Evolutionary conservation across 2,888 invertebrate genomes (phyloP), one percentile per base, ranked within the genome.

Genomic region (Mantis religiosa): DNA sequence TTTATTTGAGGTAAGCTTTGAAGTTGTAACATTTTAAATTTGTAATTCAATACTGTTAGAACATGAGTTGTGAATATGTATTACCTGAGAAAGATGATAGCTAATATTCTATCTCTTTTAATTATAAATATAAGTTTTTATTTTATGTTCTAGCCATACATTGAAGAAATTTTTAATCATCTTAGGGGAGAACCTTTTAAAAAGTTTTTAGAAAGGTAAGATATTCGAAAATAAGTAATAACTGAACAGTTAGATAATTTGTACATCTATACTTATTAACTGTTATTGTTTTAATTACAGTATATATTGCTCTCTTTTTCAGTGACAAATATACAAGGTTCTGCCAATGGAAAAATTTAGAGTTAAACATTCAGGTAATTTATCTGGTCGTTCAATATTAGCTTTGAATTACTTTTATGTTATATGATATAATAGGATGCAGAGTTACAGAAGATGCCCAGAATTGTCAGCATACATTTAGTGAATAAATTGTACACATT

Each of bases 331-430:
- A 99, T 94, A 99, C 99, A 92, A 96, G 99, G 92, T 99, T 99
- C 95, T 99, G 99, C 94, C 99, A 99, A 94, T 99, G 99, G 99
- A 99, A 99, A 95, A 99, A 99, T 94, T 96, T 99, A 95, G 99
- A 99, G 95, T 95, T 99, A 93, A 99, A 99, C 95, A 99, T 99
- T 93, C 98, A 99, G 95, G 97, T 97, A 94, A 94, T 94, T 92
- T 89, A 41, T 87, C 54, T 25, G 25, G 4, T 20, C 20, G 20
- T 71, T 71, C 20, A 25, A 20, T 25, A 71, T 1, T 0, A 71
- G 6, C 25, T 20, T 20, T 71, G 20, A 20, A 20, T 25, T 71
- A 6, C 20, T 71, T 41, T 15, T 71, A 71, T 71, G 20, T 6
- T 1, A 20, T 71, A 6, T 3, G 20, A 25, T 71, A 20, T 2